Percentiles rank a stretch among this genome's conserved stretches.
These are phyloP conservation scores for Acholoe squamosa DNA, from an alignment of 2,888 invertebrate genomes.

Conservation along the genomic window DNA sequence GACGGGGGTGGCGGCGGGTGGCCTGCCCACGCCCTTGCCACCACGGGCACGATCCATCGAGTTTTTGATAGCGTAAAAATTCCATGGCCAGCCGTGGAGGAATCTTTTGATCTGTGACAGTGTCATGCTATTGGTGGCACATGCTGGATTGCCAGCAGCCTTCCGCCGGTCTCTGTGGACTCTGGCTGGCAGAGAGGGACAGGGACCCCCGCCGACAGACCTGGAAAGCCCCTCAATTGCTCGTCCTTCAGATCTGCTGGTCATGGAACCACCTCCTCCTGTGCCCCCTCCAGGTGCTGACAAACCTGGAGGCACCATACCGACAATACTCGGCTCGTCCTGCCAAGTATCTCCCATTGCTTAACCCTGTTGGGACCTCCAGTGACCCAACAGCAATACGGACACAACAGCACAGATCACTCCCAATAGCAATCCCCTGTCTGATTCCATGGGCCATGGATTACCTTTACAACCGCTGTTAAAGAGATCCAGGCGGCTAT, in stretches of 20 bases:
- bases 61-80: slow-evolving; percentile 38
- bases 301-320: neutral
- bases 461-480: too few relatives aligned
- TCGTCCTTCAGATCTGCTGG: neutral
- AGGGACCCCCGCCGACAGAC: neutral
- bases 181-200: neutral
- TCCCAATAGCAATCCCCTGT: too few relatives aligned
- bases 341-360: slow-evolving; percentile 16
- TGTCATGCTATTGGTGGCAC: slow-evolving; percentile 22
- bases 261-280: too few relatives aligned
- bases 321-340: neutral
- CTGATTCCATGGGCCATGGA: too few relatives aligned
- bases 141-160: neutral
- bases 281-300: neutral
- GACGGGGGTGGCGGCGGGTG: neutral
- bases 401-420: too few relatives aligned
- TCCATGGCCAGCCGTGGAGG: slow-evolving; percentile 57
- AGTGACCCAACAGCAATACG: too few relatives aligned
- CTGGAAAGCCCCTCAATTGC: neutral
- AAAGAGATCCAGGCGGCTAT: too few relatives aligned
- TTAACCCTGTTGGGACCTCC: too few relatives aligned
- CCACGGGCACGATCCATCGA: neutral
- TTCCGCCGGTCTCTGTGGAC: neutral
- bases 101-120: slow-evolving; percentile 10
- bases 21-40: neutral